Percentiles rank a stretch among this genome's conserved stretches.
phyloP scores from a whole-genome alignment of 2,113 vertebrate species.

The Toxotes jaculatrix region DNA sequence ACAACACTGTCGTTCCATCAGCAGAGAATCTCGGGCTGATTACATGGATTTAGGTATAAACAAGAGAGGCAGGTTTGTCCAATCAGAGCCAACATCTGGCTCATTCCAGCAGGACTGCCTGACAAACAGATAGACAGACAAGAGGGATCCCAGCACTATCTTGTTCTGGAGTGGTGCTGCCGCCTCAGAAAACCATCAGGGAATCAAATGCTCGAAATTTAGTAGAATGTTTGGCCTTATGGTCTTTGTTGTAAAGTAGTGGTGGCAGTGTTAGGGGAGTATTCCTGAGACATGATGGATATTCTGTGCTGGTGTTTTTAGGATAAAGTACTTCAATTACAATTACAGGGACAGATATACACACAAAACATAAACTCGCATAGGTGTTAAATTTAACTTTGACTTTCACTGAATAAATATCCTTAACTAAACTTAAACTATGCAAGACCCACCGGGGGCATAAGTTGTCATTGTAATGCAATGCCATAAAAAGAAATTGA shows the following conservation, averaged over 20 bases:
- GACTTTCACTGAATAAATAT: not conserved
- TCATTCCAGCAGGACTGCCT: conserved; percentile 56
- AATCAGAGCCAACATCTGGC: conserved; percentile 78
- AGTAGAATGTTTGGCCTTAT: not conserved
- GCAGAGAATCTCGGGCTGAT: conserved; percentile 68
- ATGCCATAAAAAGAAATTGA: too few species aligned
- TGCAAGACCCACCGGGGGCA: too few species aligned
- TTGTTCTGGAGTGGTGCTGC: conserved; percentile 14
- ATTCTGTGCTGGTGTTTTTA: not conserved
- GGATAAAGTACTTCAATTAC: not conserved
- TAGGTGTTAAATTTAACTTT: too few species aligned
- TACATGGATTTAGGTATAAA: conserved; percentile 68
- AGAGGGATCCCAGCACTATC: conserved; percentile 27
- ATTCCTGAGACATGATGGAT: not conserved
- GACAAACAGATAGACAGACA: conserved; percentile 34
- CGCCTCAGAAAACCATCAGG: conserved; percentile 12
- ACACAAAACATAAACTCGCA: not conserved
- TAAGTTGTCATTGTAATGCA: too few species aligned
- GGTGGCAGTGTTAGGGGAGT: not conserved
- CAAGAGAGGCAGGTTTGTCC: conserved; percentile 66
- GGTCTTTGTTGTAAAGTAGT: not conserved
- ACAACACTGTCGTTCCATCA: conserved; percentile 57
- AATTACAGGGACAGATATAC: not conserved
- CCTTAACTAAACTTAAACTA: not conserved
- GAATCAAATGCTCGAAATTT: conserved; percentile 21